These are phyloP conservation scores for Pseudomyrmex concolor DNA, from an alignment of 1,140 invertebrate species.

Conservation along the genomic window DNA sequence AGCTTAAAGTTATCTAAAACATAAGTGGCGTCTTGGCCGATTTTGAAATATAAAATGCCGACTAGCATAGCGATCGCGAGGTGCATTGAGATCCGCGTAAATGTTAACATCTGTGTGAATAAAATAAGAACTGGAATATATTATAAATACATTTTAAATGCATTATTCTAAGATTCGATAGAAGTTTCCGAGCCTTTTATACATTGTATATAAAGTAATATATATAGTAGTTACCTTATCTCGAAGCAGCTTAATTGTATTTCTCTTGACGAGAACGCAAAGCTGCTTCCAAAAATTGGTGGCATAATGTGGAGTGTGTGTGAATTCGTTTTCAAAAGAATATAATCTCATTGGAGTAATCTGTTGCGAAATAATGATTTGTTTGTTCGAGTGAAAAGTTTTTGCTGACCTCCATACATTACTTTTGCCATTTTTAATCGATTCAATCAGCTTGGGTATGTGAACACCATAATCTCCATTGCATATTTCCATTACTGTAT, in stretches of 20 bases:
- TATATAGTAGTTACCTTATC: conserved; percentile 76
- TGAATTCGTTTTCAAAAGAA: conserved; percentile 43
- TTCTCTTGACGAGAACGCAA: conserved; percentile 86
- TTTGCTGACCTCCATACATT: conserved; percentile 84
- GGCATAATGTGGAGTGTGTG: conserved; percentile 77
- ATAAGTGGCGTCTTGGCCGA: conserved; percentile 91
- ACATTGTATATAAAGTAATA: no score
- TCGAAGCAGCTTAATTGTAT: conserved; percentile 83
- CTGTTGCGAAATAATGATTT: conserved; percentile 26
- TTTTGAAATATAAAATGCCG: conserved; percentile 91
- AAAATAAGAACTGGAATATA: no score
- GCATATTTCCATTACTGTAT: conserved; percentile 93
- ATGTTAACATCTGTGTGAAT: conserved; percentile 88
- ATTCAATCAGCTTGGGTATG: conserved; percentile 86
- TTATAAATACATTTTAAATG: background rate
- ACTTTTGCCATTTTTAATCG: conserved; percentile 90
- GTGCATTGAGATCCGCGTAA: conserved; percentile 92
- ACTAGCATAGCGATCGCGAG: conserved; percentile 91
- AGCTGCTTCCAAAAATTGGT: conserved; percentile 87
- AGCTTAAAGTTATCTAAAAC: conserved; percentile 91
- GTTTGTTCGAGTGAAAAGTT: conserved; percentile 3
- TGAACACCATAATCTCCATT: conserved; percentile 91
- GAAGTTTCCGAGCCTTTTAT: no score
- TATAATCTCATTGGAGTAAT: conserved; percentile 14
- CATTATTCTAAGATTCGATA: background rate